Base-by-base conservation (phyloP, 1,140 invertebrate species). In the Probaryconus sp. region DNA sequence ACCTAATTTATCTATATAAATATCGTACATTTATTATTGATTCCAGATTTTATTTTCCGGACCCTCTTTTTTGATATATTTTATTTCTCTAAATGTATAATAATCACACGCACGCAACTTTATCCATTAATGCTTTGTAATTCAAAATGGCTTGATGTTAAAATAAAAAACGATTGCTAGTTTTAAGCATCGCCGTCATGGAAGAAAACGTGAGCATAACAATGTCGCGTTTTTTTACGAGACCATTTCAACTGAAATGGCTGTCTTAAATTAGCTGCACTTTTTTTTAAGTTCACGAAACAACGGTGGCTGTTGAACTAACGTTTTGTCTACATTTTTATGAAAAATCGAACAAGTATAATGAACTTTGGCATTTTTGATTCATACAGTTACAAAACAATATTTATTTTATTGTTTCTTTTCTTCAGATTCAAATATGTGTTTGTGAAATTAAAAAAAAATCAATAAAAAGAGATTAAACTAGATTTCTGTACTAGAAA, bases 291-390 rank as follows among this genome's bases (percentile, higher is more conserved):
- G 1, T 0, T 35, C 20, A 11, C 38, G 3, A 43, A 11, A 6
- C 9, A 5, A 14, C 5, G 28, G 31, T 56, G 30, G 3, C 20
- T 24, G 14, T 10, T 11, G 4, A 10, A 24, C 10, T 37, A 21
- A 26, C 31, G 24, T 47, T 55, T 61, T 26, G 26, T 35, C 56
- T 13, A 61, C 30, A 63, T 71, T 43, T 51, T 58, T 72, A 64
- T 58, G 68, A n/a, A 64, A 72, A 58, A 72, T 72, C 68, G 68
- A 64, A 72, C 69, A 60, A 64, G 58, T 56, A 65, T 53, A 72
- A 65, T 72, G 69, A 72, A 72, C 69, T 65, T 72, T 72, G 69
- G 69, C 60, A 37, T 24, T 24, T 24, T 24, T 24, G 3, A 4
- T 24, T 24, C 7, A 24, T 4, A 24, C 3, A 24, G 7, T 11